Percentiles rank a stretch among this genome's conserved stretches.
These are phyloP conservation scores for Pantherophis vulpinus DNA, from an alignment of 2,797 vertebrate species.

Conservation along the genomic window DNA sequence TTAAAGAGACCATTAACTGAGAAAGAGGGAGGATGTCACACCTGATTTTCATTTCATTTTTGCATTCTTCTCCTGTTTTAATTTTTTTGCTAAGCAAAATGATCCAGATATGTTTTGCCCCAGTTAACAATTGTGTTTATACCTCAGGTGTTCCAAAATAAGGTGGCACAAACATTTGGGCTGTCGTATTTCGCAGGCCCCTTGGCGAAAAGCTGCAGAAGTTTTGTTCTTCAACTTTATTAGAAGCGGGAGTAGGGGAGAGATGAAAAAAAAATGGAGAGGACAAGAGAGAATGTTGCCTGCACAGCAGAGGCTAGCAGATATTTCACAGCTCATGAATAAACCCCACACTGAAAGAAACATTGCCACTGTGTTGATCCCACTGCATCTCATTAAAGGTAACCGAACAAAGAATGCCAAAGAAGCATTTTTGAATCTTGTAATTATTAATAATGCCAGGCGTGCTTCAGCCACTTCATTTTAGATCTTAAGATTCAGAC, in stretches of 20 bases:
- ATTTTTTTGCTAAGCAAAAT: background rate
- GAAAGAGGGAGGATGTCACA: background rate
- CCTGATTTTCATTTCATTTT: background rate
- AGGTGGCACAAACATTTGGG: constrained; percentile 9
- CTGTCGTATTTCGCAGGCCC: background rate
- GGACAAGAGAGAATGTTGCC: background rate
- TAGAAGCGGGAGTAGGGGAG: background rate
- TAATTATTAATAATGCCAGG: constrained; percentile 48
- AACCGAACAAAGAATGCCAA: constrained; percentile 39
- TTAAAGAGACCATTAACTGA: background rate
- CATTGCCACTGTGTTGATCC: constrained; percentile 1
- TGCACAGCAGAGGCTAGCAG: constrained; percentile 5
- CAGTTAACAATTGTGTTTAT: background rate
- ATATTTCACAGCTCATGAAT: accelerated
- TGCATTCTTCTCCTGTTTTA: background rate
- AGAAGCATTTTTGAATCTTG: constrained; percentile 38
- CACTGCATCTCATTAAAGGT: constrained; percentile 54
- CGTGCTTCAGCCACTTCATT: constrained; percentile 44
- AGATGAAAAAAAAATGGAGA: background rate
- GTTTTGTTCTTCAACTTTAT: background rate
- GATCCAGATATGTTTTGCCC: background rate
- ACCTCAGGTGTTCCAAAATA: background rate
- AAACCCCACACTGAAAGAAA: background rate
- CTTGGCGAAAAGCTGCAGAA: constrained; percentile 21
- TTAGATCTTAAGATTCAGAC: constrained; percentile 47